Evolutionary conservation across 2,113 vertebrate genomes (phyloP).

Genomic region (Azemiops feae): DNA sequence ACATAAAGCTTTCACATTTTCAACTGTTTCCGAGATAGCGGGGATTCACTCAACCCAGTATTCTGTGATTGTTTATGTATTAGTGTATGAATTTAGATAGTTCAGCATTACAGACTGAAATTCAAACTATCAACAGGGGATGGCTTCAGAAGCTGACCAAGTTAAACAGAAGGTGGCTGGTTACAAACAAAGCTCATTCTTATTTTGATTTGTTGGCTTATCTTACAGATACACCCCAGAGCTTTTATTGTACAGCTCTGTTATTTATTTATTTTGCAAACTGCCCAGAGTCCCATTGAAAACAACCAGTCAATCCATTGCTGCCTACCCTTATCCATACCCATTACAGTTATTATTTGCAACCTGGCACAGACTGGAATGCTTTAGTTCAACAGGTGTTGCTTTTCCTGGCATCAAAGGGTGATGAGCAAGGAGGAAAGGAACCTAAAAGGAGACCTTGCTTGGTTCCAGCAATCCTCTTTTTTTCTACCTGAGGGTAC

Average conservation of each 20-base stretch:
- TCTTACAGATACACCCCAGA: neutral
- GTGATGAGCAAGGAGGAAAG: neutral
- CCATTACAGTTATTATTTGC: neutral
- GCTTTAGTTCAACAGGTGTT: neutral
- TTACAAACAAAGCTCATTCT: neutral
- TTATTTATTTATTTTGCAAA: neutral
- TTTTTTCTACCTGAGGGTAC: neutral
- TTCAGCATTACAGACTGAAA: neutral
- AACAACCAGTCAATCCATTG: neutral
- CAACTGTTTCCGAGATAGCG: neutral
- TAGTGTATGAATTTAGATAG: neutral
- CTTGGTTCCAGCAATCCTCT: neutral
- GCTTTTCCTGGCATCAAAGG: neutral
- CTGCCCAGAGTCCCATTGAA: neutral
- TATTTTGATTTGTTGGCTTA: neutral
- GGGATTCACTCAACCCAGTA: neutral
- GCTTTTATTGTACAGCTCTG: neutral
- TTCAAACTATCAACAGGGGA: neutral
- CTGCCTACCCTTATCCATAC: neutral
- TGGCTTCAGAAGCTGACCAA: neutral
- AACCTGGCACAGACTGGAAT: neutral
- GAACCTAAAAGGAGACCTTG: neutral
- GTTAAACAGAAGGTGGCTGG: neutral
- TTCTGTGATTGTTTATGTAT: neutral
- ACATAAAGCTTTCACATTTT: neutral